Evolutionary conservation across 2,797 vertebrate genomes (phyloP).

Genomic region (Cossypha dichroa): DNA sequence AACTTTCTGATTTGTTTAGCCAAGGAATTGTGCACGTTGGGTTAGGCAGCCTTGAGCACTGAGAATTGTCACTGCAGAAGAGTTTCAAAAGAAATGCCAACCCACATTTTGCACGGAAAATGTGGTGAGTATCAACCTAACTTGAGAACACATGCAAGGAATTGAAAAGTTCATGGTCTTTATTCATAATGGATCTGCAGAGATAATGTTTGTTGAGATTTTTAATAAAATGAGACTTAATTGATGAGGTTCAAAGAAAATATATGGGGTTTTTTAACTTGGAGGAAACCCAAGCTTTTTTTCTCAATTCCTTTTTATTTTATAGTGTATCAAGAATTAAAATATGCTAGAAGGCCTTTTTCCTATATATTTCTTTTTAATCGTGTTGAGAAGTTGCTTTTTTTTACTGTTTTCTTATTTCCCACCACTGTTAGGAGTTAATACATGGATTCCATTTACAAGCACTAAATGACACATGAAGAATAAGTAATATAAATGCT

Average conservation of each 20-base stretch:
- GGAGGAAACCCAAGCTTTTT: neutral
- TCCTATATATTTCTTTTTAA: neutral
- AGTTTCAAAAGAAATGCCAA: neutral
- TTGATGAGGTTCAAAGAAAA: neutral
- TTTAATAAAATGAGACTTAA: neutral
- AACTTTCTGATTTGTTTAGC: neutral
- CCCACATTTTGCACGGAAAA: neutral
- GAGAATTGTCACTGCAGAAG: neutral
- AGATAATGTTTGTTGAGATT: neutral
- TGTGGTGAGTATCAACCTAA: neutral
- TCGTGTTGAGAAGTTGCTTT: neutral
- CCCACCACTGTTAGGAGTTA: neutral
- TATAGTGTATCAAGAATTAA: neutral
- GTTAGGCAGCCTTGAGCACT: neutral
- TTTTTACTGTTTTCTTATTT: neutral
- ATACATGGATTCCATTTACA: neutral
- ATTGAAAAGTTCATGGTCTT: neutral
- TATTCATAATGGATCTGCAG: neutral
- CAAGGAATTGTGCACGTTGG: neutral
- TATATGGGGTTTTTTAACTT: neutral
- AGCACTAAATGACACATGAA: neutral
- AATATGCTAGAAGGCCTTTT: neutral
- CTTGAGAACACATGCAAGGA: neutral
- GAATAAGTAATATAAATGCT: neutral
- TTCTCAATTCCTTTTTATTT: neutral